Evolutionary conservation across 2,888 invertebrate genomes (phyloP).

Genomic region (Periphyllus acericola): DNA sequence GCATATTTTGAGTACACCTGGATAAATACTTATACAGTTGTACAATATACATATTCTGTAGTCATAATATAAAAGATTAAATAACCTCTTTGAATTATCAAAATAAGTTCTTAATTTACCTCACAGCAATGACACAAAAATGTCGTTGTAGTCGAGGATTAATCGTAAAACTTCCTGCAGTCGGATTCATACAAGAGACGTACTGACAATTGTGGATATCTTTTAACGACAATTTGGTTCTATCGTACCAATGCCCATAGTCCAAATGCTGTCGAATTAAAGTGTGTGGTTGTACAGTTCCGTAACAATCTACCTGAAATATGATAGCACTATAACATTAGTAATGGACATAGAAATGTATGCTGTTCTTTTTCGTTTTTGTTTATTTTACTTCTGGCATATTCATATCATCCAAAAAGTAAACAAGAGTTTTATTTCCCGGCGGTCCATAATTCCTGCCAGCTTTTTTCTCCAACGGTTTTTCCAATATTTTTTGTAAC

Average conservation of each 20-base stretch:
- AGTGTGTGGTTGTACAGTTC: constrained; percentile 96
- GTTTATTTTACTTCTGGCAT: constrained; percentile 83
- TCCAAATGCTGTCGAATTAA: constrained; percentile 94
- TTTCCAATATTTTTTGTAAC: constrained; percentile 92
- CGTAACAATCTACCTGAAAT: constrained; percentile 78
- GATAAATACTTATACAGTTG: too few relatives aligned
- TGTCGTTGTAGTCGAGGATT: constrained; percentile 92
- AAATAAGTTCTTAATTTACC: constrained; percentile 66
- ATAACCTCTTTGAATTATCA: neutral
- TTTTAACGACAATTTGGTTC: constrained; percentile 86
- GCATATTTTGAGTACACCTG: too few relatives aligned
- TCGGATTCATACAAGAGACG: constrained; percentile 97
- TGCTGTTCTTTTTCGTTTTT: too few relatives aligned
- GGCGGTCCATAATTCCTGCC: constrained; percentile 95
- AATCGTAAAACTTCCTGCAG: constrained; percentile 96
- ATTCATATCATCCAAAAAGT: constrained; percentile 97
- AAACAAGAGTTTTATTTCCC: constrained; percentile 90
- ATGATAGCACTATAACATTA: neutral
- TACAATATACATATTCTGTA: too few relatives aligned
- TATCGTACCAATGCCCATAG: constrained; percentile 95
- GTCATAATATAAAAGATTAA: too few relatives aligned
- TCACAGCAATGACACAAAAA: constrained; percentile 88
- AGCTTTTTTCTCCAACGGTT: constrained; percentile 95
- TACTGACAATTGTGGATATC: constrained; percentile 98
- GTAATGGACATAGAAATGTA: too few relatives aligned